These are phyloP conservation scores for Virgularia gustaviana DNA, from an alignment of 92 coral and sea anemone species.

Conservation along the genomic window DNA sequence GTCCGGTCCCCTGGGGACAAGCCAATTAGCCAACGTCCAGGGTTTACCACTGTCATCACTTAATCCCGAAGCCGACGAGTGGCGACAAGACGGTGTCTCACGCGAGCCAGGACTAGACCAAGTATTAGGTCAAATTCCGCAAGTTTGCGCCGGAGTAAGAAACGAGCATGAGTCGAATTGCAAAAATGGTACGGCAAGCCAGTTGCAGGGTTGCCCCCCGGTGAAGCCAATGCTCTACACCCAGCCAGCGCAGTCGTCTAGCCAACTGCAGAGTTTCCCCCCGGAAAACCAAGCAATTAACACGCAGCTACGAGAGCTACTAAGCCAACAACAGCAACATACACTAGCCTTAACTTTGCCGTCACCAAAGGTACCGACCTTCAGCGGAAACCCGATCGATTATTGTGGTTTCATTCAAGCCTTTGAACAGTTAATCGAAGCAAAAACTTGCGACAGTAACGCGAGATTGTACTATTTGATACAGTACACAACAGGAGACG, in stretches of 20 bases:
- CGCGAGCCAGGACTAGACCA: no score
- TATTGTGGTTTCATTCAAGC: conserved; percentile 47
- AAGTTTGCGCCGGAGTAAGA: no score
- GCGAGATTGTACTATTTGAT: conserved; percentile 5
- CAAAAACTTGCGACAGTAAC: conserved; percentile 10
- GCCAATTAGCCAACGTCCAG: not conserved
- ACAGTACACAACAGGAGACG: conserved; percentile 11
- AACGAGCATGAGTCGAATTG: no score
- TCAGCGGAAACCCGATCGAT: conserved; percentile 42
- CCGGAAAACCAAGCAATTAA: not conserved
- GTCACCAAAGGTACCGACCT: not conserved
- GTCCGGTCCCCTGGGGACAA: no score
- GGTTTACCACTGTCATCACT: not conserved
- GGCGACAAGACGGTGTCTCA: no score
- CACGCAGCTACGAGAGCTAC: conserved; percentile 19
- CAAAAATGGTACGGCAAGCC: no score
- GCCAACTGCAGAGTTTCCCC: no score
- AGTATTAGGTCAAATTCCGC: no score
- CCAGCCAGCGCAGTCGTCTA: no score
- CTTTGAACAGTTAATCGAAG: conserved; percentile 4
- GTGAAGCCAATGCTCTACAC: no score
- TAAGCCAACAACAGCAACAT: conserved; percentile 37
- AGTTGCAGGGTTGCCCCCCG: no score
- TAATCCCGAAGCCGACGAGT: no score
- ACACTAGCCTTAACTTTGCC: conserved; percentile 16